phyloP scores from a whole-genome alignment of 2,888 invertebrate genomes.

The Thelaira solivaga region DNA sequence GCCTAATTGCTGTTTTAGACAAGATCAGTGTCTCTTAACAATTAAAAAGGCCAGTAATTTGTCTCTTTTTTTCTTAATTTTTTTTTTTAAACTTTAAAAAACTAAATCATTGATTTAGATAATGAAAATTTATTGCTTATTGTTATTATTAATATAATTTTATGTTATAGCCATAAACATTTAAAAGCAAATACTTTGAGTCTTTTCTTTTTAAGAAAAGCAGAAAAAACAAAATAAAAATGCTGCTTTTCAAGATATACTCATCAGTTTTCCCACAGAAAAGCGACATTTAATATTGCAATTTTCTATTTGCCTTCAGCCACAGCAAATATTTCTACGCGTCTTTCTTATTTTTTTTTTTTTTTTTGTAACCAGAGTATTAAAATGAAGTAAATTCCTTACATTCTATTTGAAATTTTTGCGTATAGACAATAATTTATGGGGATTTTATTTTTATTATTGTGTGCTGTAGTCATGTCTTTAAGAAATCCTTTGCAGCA shows the following conservation, averaged over 20 bases:
- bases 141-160: too few relatives aligned
- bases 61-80: too few relatives aligned
- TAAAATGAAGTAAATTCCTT: slow-evolving; percentile 43
- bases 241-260: slow-evolving; percentile 16
- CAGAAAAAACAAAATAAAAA: neutral
- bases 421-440: slow-evolving; percentile 42
- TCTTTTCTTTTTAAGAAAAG: neutral
- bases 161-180: neutral
- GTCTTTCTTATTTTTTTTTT: neutral
- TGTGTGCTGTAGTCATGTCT: slow-evolving; percentile 10
- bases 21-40: too few relatives aligned
- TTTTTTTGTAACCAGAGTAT: slow-evolving; percentile 12
- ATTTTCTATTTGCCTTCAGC: slow-evolving; percentile 1
- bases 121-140: too few relatives aligned
- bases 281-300: slow-evolving; percentile 37
- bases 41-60: too few relatives aligned
- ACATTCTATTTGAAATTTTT: slow-evolving; percentile 50
- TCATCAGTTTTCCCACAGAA: slow-evolving; percentile 18
- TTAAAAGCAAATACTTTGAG: neutral
- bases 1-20: too few relatives aligned
- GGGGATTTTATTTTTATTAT: neutral
- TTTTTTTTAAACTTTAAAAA: too few relatives aligned
- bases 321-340: neutral
- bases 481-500: slow-evolving; percentile 31
- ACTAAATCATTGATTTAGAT: too few relatives aligned